A percentile compares a stretch with the other conserved stretches of the same genome.
Evolutionary conservation across 2,797 vertebrate species (phyloP).

Genomic region (Catharus ustulatus): DNA sequence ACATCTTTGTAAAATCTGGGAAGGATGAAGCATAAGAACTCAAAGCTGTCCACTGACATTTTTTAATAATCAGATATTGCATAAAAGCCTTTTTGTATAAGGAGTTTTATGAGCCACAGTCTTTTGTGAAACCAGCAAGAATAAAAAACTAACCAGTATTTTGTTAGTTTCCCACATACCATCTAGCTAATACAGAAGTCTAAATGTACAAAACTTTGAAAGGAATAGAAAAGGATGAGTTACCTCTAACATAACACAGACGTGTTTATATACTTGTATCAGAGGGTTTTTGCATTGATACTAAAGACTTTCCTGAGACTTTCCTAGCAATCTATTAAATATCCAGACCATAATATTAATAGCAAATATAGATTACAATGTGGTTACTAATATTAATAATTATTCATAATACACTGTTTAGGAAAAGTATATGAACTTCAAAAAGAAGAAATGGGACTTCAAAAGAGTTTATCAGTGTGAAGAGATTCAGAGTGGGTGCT

Average conservation of each 20-base stretch:
- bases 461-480: not conserved
- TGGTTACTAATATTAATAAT: not conserved
- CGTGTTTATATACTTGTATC: not conserved
- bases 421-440: not conserved
- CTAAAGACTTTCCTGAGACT: not conserved
- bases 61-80: not conserved
- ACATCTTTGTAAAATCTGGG: constrained; percentile 31
- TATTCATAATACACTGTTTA: not conserved
- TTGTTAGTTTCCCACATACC: not conserved
- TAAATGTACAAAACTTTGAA: not conserved
- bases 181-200: not conserved
- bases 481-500: not conserved
- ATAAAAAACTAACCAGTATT: not conserved
- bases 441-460: not conserved
- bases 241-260: not conserved
- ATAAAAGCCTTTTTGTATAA: not conserved
- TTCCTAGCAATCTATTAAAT: not conserved
- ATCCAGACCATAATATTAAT: not conserved
- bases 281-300: not conserved
- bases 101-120: not conserved
- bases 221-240: not conserved
- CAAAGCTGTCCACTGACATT: not conserved
- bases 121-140: not conserved
- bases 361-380: not conserved
- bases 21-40: constrained; percentile 2